Evolutionary conservation across 2,113 vertebrate species (phyloP).

Genomic region (Equus przewalskii): DNA sequence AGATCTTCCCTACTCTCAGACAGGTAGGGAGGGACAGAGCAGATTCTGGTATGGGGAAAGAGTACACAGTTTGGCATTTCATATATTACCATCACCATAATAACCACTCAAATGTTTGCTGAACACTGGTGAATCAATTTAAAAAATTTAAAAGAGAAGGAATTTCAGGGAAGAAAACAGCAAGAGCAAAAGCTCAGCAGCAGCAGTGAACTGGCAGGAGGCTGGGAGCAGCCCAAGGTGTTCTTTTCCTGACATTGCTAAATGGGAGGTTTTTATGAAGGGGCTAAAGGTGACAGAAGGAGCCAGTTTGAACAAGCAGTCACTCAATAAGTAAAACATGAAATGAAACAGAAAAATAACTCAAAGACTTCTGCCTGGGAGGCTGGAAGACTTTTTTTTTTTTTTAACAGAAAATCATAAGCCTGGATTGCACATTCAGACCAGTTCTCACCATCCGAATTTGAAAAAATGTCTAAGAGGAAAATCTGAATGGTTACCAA

Average conservation of each 20-base stretch:
- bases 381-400: neutral
- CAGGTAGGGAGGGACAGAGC: neutral
- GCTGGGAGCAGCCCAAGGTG: neutral
- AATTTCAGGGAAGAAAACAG: neutral
- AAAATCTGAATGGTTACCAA: neutral
- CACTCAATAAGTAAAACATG: conserved; percentile 19
- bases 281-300: neutral
- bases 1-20: neutral
- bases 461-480: neutral
- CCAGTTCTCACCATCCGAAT: neutral
- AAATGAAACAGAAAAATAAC: conserved; percentile 49
- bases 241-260: neutral
- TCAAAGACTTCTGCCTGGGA: neutral
- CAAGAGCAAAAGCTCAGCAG: neutral
- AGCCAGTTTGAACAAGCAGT: neutral
- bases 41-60: neutral
- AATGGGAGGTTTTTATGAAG: conserved; percentile 8
- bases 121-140: neutral
- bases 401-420: neutral
- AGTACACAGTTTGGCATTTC: neutral
- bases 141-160: neutral
- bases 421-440: conserved; percentile 20
- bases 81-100: neutral
- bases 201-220: neutral
- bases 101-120: neutral